These are phyloP conservation scores for Branchinecta lynchi DNA, from an alignment of 1,140 invertebrate species.

Conservation along the genomic window DNA sequence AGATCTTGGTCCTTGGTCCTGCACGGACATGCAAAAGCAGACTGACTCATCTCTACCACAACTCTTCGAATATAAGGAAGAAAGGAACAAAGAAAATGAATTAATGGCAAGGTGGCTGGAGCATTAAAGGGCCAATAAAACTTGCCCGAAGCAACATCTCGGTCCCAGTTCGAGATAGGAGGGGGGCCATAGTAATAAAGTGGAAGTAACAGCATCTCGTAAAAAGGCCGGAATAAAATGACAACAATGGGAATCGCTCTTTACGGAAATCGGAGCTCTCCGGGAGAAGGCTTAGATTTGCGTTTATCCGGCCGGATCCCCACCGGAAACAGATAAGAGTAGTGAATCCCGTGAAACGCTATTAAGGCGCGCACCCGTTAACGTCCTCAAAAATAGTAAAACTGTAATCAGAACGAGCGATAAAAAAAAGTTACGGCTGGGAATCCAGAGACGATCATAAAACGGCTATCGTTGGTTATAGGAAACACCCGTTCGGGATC, in stretches of 20 bases:
- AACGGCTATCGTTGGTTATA: no score
- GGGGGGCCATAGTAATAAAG: background rate
- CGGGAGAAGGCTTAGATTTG: background rate
- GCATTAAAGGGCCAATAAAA: background rate
- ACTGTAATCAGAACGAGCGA: no score
- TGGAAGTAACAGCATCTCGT: background rate
- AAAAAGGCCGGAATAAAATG: background rate
- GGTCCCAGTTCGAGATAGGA: conserved; percentile 3
- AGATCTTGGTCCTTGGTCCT: no score
- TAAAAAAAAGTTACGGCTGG: no score
- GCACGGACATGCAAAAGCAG: no score
- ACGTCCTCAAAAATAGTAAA: no score
- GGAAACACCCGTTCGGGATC: no score
- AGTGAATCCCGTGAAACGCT: background rate
- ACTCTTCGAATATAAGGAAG: background rate
- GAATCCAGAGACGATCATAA: no score
- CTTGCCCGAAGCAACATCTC: background rate
- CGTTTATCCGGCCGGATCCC: background rate
- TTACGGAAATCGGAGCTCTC: background rate
- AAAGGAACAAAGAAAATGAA: conserved; percentile 6
- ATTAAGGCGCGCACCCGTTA: background rate
- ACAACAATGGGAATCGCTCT: background rate
- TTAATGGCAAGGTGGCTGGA: background rate
- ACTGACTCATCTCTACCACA: no score
- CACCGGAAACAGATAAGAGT: background rate